These are phyloP conservation scores for Alca torda DNA, from an alignment of 2,797 vertebrate genomes.

Conservation along the genomic window DNA sequence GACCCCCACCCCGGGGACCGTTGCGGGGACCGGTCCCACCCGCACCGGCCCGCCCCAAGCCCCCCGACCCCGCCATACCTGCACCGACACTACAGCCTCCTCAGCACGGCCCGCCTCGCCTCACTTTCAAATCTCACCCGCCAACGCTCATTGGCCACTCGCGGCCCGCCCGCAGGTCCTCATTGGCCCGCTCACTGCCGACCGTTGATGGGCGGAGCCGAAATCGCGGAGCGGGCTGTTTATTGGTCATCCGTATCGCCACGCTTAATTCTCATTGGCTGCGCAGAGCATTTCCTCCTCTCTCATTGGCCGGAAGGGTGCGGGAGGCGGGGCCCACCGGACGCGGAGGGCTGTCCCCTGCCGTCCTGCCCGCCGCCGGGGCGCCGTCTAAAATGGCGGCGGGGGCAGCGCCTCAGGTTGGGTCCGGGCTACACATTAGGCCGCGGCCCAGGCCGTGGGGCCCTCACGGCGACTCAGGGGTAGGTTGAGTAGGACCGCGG, in stretches of 20 bases:
- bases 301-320: neutral
- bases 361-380: fast-evolving
- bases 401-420: fast-evolving
- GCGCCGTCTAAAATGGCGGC: neutral
- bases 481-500: fast-evolving
- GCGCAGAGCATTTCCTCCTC: fast-evolving
- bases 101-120: neutral
- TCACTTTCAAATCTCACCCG: constrained; percentile 36
- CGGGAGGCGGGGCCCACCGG: fast-evolving
- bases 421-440: fast-evolving
- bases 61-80: neutral
- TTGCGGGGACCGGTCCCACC: neutral
- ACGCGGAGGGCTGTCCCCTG: fast-evolving
- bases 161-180: fast-evolving
- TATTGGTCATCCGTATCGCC: fast-evolving
- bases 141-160: neutral
- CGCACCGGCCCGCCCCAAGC: fast-evolving
- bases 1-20: neutral
- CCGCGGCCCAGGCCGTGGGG: fast-evolving
- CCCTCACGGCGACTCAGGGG: fast-evolving
- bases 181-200: neutral
- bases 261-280: neutral
- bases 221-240: fast-evolving
- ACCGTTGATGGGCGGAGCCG: fast-evolving
- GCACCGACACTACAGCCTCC: fast-evolving